A percentile compares a stretch with the other conserved stretches of the same genome.
These are phyloP conservation scores for Ophiodon elongatus DNA, from an alignment of 2,113 vertebrate genomes.

Conservation along the genomic window DNA sequence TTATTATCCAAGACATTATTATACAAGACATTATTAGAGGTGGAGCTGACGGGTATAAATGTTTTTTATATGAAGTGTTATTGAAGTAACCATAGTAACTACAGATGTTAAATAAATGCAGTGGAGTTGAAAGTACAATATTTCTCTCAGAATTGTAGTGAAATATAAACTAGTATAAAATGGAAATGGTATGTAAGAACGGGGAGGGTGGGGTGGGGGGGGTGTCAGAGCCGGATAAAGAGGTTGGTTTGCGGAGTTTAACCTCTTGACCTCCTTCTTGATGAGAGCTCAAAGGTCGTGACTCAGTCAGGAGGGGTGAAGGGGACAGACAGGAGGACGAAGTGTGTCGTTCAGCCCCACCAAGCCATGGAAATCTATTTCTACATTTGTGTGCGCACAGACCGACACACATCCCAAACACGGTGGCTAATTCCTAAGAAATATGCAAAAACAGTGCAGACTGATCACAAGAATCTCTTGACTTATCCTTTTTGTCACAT, in stretches of 20 bases:
- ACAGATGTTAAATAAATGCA: neutral
- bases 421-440: neutral
- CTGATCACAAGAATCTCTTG: constrained; percentile 6
- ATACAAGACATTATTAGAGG: neutral
- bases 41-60: no score
- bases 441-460: constrained; percentile 36
- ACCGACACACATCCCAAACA: neutral
- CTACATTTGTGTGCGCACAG: neutral
- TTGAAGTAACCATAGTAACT: neutral
- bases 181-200: neutral
- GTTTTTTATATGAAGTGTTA: neutral
- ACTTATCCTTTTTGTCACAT: constrained; percentile 39
- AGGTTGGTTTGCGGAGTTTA: constrained; percentile 69
- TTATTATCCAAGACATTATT: neutral
- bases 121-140: neutral
- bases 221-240: constrained; percentile 59
- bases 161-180: neutral
- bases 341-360: constrained; percentile 59
- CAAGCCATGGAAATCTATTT: constrained; percentile 18
- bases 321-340: constrained; percentile 42
- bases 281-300: constrained; percentile 61
- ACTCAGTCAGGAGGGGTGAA: constrained; percentile 59
- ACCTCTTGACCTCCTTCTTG: constrained; percentile 69
- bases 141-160: neutral
- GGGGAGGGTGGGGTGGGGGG: no score